Evolutionary conservation across 2,797 vertebrate genomes (phyloP).

Genomic region (Poecilia wingei): DNA sequence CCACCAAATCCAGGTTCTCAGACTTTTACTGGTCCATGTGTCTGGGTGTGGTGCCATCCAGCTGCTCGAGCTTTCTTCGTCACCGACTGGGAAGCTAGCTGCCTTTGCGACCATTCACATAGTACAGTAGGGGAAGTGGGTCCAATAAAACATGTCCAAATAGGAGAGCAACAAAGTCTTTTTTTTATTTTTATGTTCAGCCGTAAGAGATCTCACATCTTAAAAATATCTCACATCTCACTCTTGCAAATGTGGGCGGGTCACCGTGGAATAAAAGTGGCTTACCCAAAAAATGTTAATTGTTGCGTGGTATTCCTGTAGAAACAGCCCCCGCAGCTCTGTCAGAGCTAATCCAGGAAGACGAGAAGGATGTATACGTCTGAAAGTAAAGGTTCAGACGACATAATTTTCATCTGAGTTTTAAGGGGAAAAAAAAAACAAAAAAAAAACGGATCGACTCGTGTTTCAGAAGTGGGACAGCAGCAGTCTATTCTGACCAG

Average conservation of each 20-base stretch:
- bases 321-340: slow-evolving; percentile 74
- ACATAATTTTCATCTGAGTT: slow-evolving; percentile 53
- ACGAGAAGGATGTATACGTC: slow-evolving; percentile 61
- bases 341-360: slow-evolving; percentile 71
- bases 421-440: slow-evolving; percentile 42
- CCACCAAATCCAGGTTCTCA: slow-evolving; percentile 73
- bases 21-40: slow-evolving; percentile 70
- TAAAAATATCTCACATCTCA: slow-evolving; percentile 76
- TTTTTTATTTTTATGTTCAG: slow-evolving; percentile 76
- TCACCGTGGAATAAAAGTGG: slow-evolving; percentile 80
- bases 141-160: slow-evolving; percentile 50
- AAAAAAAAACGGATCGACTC: slow-evolving; percentile 42
- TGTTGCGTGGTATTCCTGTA: slow-evolving; percentile 73
- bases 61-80: slow-evolving; percentile 58
- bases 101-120: slow-evolving; percentile 54
- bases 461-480: slow-evolving; percentile 60
- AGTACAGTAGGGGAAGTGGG: slow-evolving; percentile 43
- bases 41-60: slow-evolving; percentile 76
- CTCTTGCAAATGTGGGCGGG: slow-evolving; percentile 69
- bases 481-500: slow-evolving; percentile 59
- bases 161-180: slow-evolving; percentile 42
- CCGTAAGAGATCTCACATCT: slow-evolving; percentile 78
- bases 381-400: slow-evolving; percentile 45
- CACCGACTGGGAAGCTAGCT: slow-evolving; percentile 37
- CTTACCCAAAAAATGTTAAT: slow-evolving; percentile 80